Evolutionary conservation across 2,888 invertebrate genomes (phyloP), one percentile per base, ranked within the genome.

Genomic region (Pseudococcus longispinus): DNA sequence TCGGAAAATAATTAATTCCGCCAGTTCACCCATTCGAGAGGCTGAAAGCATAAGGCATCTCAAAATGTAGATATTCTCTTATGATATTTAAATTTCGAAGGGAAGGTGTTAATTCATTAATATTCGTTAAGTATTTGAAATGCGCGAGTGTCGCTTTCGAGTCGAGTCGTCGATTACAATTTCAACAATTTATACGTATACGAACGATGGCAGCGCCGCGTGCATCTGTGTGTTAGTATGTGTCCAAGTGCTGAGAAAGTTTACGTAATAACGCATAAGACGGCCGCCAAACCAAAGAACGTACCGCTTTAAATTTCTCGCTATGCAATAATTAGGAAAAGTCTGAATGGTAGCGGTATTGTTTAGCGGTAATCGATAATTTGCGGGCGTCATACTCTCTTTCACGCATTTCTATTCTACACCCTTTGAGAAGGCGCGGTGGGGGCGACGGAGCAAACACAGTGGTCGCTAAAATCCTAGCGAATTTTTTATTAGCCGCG

Each of bases 341-440:
- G 85, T 86, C 51, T 86, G 85, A 86, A 86, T 86, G 85, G 77
- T 46, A 86, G 85, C 80, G 85, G 85, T 46, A 86, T 86, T 86
- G 85, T 86, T 86, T 86, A 86, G 80, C 77, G 85, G 85, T 86
- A 86, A 86, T 86, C 85, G 85, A 86, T 86, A 86, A 86, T 86
- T 86, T 86, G 85, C 85, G 85, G 85, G 85, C 85, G 85, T 86
- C 85, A 51, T 86, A 86, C 85, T 86, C 85, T 86, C 77, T 20
- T 37, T 20, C 70, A 86, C 77, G 85, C 77, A 86, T 86, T 86
- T 86, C 77, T 20, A 86, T 74, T 51, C 85, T 80, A 86, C 44
- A 74, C 74, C 74, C 85, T 44, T 74, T 51, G 13, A n/a, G 13
- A 5, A 6, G 51, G n/a, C 44, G 60, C 11, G 23, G 2, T 23